phyloP scores from a whole-genome alignment of 2,797 vertebrate genomes.

The Periophthalmus magnuspinnatus region DNA sequence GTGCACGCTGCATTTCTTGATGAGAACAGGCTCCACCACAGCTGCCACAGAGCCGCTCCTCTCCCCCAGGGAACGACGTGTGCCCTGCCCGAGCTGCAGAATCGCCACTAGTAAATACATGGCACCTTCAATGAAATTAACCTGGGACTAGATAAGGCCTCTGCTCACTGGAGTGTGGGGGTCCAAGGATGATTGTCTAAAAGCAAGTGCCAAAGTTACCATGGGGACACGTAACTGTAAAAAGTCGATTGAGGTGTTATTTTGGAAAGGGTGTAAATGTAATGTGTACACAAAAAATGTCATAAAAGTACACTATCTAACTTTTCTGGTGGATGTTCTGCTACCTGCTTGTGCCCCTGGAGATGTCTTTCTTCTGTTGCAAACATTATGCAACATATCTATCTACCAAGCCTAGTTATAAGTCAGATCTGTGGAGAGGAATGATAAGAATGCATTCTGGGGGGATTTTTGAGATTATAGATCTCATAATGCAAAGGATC shows the following conservation, averaged over 20 bases:
- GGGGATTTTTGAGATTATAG: too few species aligned
- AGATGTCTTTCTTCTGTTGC: too few species aligned
- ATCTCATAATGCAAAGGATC: too few species aligned
- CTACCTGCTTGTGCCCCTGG: too few species aligned
- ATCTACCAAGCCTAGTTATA: too few species aligned
- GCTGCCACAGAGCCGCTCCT: slow-evolving; percentile 40
- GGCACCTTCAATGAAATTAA: slow-evolving; percentile 47
- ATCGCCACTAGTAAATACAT: slow-evolving; percentile 49
- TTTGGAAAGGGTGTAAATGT: background rate
- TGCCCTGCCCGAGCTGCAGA: slow-evolving; percentile 43
- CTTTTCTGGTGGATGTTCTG: background rate
- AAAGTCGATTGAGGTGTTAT: background rate
- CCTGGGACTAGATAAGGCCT: slow-evolving; percentile 42
- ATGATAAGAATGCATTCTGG: too few species aligned
- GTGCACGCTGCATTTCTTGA: slow-evolving; percentile 46
- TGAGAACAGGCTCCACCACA: slow-evolving; percentile 37
- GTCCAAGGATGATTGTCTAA: slow-evolving; percentile 9
- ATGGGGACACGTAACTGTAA: background rate
- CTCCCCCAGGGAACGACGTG: slow-evolving; percentile 33
- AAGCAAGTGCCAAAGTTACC: slow-evolving; percentile 8
- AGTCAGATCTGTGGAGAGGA: too few species aligned
- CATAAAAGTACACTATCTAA: background rate
- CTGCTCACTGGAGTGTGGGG: slow-evolving; percentile 14
- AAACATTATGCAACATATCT: too few species aligned
- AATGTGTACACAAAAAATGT: too few species aligned